Percentiles rank a stretch among this genome's conserved stretches.
Evolutionary conservation across 2,113 vertebrate genomes (phyloP).

Genomic region (Urocynchramus pylzowi): DNA sequence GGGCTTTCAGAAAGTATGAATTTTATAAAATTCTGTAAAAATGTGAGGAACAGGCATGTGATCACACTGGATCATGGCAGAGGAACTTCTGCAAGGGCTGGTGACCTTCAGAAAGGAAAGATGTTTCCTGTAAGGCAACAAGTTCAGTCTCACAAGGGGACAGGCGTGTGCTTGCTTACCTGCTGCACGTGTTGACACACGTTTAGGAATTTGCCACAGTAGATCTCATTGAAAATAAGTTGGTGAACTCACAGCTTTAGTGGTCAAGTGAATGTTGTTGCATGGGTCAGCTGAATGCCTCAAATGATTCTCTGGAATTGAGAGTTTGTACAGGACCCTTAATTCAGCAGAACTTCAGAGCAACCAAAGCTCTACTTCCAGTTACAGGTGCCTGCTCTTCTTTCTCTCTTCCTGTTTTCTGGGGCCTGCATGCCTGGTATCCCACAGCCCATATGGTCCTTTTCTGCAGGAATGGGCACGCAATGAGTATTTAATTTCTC

Average conservation of each 20-base stretch:
- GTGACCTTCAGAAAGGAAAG: neutral
- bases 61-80: neutral
- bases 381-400: neutral
- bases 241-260: neutral
- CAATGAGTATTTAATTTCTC: neutral
- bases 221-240: neutral
- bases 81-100: neutral
- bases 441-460: rapidly evolving
- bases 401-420: neutral
- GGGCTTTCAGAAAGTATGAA: neutral
- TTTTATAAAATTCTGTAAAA: neutral
- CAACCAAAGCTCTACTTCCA: neutral
- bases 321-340: neutral
- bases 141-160: neutral
- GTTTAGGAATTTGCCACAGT: neutral
- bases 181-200: rapidly evolving
- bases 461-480: neutral
- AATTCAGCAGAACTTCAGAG: neutral
- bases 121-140: neutral
- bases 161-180: neutral
- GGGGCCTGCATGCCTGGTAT: rapidly evolving
- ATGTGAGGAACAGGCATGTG: neutral
- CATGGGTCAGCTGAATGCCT: neutral
- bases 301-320: neutral
- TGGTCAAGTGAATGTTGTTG: neutral